Evolutionary conservation across 1,140 invertebrate genomes (phyloP).

Genomic region (Heterodera carotae): DNA sequence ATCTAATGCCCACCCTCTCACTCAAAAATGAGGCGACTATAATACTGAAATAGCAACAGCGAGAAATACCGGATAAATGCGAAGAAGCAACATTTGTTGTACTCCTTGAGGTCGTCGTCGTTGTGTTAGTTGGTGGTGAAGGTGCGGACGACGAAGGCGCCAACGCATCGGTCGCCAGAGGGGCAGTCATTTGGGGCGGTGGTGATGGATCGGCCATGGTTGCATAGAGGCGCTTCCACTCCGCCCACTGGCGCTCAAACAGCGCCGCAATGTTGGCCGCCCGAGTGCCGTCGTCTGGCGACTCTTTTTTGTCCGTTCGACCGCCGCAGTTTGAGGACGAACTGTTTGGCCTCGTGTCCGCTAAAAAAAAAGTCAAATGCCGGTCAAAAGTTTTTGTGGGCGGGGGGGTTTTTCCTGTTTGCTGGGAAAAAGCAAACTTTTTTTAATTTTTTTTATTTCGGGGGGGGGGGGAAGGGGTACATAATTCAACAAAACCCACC

Average conservation of each 20-base stretch:
- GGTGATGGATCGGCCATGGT: background rate
- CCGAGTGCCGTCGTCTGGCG: background rate
- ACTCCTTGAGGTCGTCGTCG: conserved; percentile 9
- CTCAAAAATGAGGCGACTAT: too few species aligned
- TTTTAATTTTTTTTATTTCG: too few species aligned
- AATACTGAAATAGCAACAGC: too few species aligned
- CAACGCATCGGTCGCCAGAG: background rate
- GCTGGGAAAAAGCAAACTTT: too few species aligned
- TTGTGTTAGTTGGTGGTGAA: background rate
- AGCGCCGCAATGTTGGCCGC: conserved; percentile 35
- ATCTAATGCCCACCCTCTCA: too few species aligned
- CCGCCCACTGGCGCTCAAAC: conserved; percentile 38
- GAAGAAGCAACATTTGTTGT: background rate
- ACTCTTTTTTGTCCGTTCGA: background rate
- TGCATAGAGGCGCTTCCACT: conserved; percentile 36
- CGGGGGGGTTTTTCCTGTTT: too few species aligned
- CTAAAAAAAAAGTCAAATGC: background rate
- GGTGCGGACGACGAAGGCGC: background rate
- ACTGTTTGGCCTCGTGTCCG: background rate
- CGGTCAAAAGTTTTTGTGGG: too few species aligned
- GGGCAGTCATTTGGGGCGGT: background rate
- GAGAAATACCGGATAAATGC: too few species aligned
- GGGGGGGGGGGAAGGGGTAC: too few species aligned
- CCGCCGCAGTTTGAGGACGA: background rate
- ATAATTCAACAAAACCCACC: background rate